A percentile compares a stretch with the other conserved stretches of the same genome.
Conservation (phyloP, 2,888 invertebrate species). For the Ochropleura leucogaster region DNA sequence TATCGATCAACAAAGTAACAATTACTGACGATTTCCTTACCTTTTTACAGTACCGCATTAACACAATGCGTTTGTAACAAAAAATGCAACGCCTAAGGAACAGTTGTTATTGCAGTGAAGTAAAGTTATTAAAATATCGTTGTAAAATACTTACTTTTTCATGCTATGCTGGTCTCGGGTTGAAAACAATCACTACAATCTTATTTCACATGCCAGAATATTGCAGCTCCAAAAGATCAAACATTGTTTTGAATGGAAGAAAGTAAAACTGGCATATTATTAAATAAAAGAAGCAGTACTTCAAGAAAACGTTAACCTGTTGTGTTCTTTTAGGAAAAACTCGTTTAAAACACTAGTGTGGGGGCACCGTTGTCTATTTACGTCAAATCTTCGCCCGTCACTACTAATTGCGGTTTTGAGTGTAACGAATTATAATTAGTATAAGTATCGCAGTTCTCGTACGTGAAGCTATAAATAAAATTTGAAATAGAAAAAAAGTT, state of each 20-base stretch:
- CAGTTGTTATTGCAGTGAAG: conserved; percentile 26
- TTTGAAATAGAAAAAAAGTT: conserved; percentile 20
- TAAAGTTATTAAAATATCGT: conserved; percentile 21
- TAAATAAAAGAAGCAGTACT: neutral
- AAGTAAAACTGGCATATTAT: neutral
- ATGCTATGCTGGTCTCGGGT: conserved; percentile 8
- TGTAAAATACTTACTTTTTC: conserved; percentile 2
- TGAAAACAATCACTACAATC: conserved; percentile 22
- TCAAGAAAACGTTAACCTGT: neutral
- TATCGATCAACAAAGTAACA: conserved; percentile 48
- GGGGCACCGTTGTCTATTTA: conserved; percentile 44
- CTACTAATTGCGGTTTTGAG: conserved; percentile 44
- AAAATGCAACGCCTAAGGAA: conserved; percentile 31
- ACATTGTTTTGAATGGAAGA: neutral
- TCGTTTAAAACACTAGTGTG: conserved; percentile 23
- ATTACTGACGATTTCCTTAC: conserved; percentile 58
- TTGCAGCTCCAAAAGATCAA: neutral
- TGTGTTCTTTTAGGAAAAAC: conserved; percentile 10
- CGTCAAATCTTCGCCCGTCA: conserved; percentile 32
- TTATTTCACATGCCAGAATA: neutral
- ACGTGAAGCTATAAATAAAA: conserved; percentile 50
- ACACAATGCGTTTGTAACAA: conserved; percentile 28
- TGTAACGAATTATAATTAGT: conserved; percentile 58
- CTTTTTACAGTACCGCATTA: conserved; percentile 49
- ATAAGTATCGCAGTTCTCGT: conserved; percentile 31